A percentile compares a stretch with the other conserved stretches of the same genome.
Conservation (phyloP, 2,797 vertebrate genomes). For the Podarcis siculus region DNA sequence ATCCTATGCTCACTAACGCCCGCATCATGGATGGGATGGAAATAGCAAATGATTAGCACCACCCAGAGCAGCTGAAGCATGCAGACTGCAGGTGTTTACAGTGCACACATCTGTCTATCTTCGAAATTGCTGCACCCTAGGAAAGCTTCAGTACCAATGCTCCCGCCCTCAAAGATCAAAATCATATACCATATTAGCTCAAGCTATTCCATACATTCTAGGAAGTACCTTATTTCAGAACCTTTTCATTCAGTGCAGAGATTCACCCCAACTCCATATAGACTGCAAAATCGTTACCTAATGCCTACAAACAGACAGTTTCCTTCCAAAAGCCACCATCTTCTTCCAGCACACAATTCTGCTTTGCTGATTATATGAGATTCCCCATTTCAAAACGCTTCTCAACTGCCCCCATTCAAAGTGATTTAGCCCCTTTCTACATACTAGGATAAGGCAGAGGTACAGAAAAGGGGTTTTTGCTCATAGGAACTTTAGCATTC, state of each 20-base stretch:
- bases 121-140: neutral
- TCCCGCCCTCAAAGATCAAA: neutral
- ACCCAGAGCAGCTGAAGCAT: neutral
- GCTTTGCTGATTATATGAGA: neutral
- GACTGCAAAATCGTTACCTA: neutral
- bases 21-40: no score
- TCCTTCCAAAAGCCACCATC: neutral
- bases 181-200: neutral
- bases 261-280: no score
- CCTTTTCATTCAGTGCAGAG: neutral
- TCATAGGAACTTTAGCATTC: neutral
- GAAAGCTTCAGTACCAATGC: neutral
- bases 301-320: neutral
- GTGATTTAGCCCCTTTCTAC: neutral
- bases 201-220: neutral
- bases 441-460: neutral
- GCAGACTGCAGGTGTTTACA: neutral
- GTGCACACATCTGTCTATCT: neutral
- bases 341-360: neutral
- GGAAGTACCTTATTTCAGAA: neutral
- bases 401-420: neutral
- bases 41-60: neutral
- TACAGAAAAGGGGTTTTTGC: neutral
- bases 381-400: no score
- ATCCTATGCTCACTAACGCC: no score